phyloP scores from a whole-genome alignment of 2,797 vertebrate genomes.

The Anabacerthia variegaticeps region DNA sequence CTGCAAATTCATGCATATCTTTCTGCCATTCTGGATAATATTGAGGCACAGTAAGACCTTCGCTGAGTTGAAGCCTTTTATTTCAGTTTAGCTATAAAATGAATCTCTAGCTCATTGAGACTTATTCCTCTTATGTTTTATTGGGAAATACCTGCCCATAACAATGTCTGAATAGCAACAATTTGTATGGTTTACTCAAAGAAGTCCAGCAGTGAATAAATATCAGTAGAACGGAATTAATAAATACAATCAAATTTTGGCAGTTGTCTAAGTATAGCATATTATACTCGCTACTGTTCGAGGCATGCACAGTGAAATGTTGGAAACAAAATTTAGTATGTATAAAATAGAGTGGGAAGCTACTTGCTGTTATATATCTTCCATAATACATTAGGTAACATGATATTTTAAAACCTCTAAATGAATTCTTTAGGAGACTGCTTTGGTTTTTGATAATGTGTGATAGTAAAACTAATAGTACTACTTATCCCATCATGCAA shows the following conservation, averaged over 20 bases:
- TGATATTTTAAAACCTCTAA: not conserved
- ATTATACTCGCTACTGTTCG: not conserved
- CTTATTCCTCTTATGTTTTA: not conserved
- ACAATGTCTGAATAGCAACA: not conserved
- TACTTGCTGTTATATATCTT: not conserved
- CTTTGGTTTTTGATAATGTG: not conserved
- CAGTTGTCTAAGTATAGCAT: not conserved
- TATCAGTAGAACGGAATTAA: slow-evolving; percentile 11
- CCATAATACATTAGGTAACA: not conserved
- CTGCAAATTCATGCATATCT: not conserved
- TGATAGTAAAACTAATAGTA: not conserved
- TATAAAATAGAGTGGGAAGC: not conserved
- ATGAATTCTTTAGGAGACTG: not conserved
- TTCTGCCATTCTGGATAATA: slow-evolving; percentile 15
- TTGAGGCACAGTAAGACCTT: not conserved
- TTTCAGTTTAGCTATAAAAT: slow-evolving; percentile 15
- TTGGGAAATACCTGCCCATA: slow-evolving; percentile 5
- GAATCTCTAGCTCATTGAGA: not conserved
- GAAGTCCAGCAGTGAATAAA: not conserved
- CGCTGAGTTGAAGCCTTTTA: not conserved
- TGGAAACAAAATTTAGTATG: slow-evolving; percentile 2
- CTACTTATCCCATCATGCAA: not conserved
- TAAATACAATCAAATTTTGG: slow-evolving; percentile 25
- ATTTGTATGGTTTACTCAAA: not conserved
- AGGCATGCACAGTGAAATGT: not conserved